Evolutionary conservation across 2,888 invertebrate genomes (phyloP).

Genomic region (Stenichneumon culpator): DNA sequence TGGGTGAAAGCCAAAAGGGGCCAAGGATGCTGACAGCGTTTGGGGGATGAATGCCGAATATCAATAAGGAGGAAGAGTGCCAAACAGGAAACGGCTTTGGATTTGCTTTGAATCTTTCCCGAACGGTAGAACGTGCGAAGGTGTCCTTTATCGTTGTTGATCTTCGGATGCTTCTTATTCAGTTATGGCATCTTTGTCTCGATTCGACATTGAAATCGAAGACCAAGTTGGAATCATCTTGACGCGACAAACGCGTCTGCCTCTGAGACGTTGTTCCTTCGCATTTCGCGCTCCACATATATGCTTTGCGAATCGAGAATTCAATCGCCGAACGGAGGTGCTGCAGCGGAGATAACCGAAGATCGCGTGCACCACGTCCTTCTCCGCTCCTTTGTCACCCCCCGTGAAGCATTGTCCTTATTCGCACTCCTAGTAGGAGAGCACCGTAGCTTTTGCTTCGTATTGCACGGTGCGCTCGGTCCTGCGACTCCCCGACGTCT

Average conservation of each 20-base stretch:
- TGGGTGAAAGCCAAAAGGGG: constrained; percentile 45
- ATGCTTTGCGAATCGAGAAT: constrained; percentile 33
- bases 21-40: constrained; percentile 9
- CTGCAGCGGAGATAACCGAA: constrained; percentile 58
- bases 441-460: constrained; percentile 41
- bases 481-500: constrained; percentile 36
- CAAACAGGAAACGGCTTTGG: background rate
- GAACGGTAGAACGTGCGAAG: background rate
- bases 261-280: constrained; percentile 16
- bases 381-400: constrained; percentile 68
- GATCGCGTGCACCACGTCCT: constrained; percentile 64
- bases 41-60: constrained; percentile 57
- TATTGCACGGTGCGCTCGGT: constrained; percentile 45
- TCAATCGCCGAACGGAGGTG: constrained; percentile 49
- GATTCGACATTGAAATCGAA: background rate
- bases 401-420: constrained; percentile 52
- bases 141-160: background rate
- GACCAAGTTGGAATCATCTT: background rate
- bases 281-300: constrained; percentile 5
- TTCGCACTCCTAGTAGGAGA: constrained; percentile 43
- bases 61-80: constrained; percentile 3
- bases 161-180: background rate
- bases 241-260: background rate
- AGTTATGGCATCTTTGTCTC: background rate
- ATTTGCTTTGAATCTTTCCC: background rate